These are phyloP conservation scores for Noctilio leporinus DNA, from an alignment of 2,113 vertebrate genomes.

Conservation along the genomic window DNA sequence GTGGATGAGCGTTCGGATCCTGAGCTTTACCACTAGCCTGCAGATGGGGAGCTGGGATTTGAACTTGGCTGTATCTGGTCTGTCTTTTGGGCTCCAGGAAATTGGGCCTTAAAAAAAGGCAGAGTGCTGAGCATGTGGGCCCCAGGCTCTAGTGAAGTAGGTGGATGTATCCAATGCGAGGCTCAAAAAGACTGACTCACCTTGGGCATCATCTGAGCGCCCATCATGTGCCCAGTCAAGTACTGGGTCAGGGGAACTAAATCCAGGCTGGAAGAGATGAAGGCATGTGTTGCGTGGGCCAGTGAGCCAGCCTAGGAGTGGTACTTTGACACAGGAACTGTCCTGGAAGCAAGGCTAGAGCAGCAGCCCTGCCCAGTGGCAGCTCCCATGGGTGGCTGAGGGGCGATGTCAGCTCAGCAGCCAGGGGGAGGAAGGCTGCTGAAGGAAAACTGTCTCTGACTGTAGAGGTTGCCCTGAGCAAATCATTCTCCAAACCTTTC, in stretches of 20 bases:
- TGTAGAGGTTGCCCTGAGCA: not conserved
- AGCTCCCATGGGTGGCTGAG: not conserved
- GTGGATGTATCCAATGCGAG: rapidly evolving
- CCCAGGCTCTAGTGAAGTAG: not conserved
- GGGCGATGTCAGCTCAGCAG: not conserved
- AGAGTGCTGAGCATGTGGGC: not conserved
- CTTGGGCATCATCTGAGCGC: rapidly evolving
- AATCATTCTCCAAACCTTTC: not conserved
- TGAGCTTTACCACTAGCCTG: not conserved
- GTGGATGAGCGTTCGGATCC: not conserved
- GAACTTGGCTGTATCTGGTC: not conserved
- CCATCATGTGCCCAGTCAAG: not conserved
- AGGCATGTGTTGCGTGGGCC: not conserved
- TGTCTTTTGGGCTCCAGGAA: not conserved
- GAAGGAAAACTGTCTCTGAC: not conserved
- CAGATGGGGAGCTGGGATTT: not conserved
- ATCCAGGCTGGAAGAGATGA: not conserved
- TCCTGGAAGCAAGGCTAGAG: not conserved
- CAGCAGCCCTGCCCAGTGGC: not conserved
- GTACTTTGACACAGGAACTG: not conserved
- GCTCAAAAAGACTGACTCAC: not conserved
- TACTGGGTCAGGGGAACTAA: not conserved
- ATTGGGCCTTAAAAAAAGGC: not conserved
- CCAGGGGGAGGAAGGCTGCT: not conserved
- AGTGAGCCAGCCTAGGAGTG: not conserved